Evolutionary conservation across 2,888 invertebrate genomes (phyloP).

Genomic region (Macrophya alboannulata): DNA sequence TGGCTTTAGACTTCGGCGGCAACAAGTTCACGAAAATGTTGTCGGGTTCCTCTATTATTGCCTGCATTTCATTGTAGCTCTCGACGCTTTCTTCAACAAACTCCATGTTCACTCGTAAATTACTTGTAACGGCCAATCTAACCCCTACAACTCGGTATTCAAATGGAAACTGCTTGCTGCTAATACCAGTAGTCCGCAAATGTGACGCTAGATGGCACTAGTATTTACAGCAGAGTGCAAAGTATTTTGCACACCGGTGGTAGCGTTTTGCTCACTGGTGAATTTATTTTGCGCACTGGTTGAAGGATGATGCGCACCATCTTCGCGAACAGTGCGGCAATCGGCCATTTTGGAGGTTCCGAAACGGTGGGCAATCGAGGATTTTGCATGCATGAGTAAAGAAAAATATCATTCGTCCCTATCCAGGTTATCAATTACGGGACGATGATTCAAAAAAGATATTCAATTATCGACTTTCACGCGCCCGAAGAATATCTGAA

Average conservation of each 20-base stretch:
- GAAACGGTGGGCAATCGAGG: constrained; percentile 28
- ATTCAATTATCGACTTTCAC: constrained; percentile 41
- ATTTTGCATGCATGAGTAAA: constrained; percentile 33
- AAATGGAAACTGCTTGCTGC: background rate
- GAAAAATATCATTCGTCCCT: constrained; percentile 60
- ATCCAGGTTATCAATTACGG: constrained; percentile 55
- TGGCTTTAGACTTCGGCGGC: constrained; percentile 50
- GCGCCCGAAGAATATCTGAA: constrained; percentile 15
- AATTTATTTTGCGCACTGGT: no score
- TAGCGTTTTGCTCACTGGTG: no score
- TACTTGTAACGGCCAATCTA: no score
- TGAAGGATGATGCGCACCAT: no score
- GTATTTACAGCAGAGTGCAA: constrained; percentile 17
- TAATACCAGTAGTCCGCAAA: no score
- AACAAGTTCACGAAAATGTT: constrained; percentile 27
- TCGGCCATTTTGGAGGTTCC: constrained; percentile 6
- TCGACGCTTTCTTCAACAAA: background rate
- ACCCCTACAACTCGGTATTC: no score
- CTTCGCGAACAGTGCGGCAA: no score
- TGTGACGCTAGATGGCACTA: constrained; percentile 23
- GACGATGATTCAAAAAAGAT: constrained; percentile 55
- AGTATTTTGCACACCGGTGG: constrained; percentile 20
- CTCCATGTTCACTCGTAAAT: no score
- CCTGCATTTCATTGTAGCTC: constrained; percentile 12
- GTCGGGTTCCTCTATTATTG: background rate